phyloP scores from a whole-genome alignment of 2,797 vertebrate genomes.

The Catharus ustulatus region DNA sequence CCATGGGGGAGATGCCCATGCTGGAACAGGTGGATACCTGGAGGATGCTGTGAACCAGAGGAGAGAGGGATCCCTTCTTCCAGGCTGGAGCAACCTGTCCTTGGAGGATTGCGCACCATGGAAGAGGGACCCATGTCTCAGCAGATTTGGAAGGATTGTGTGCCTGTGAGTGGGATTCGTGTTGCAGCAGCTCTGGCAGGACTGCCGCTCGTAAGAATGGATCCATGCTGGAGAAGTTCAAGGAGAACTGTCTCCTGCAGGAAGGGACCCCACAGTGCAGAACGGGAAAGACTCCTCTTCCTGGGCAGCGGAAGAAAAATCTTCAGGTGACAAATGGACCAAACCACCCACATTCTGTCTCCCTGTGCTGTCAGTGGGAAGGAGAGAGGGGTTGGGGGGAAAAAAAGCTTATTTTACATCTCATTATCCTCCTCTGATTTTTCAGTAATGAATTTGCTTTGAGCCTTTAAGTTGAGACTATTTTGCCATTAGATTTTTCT shows the following conservation, averaged over 20 bases:
- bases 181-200: neutral
- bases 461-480: neutral
- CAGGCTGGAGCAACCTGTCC: neutral
- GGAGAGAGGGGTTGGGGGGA: neutral
- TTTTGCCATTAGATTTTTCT: neutral
- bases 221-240: neutral
- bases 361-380: neutral
- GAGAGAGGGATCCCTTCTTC: neutral
- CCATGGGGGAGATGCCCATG: rapidly evolving
- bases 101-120: rapidly evolving
- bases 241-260: neutral
- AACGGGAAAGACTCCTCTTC: neutral
- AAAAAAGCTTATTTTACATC: neutral
- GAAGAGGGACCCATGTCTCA: rapidly evolving
- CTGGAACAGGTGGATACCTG: rapidly evolving
- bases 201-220: neutral
- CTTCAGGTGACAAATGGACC: rapidly evolving
- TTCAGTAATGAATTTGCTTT: neutral
- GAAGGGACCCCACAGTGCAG: neutral
- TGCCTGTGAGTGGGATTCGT: neutral
- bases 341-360: neutral
- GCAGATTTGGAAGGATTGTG: neutral
- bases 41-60: neutral
- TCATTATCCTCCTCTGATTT: neutral
- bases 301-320: neutral